phyloP scores from a whole-genome alignment of 2,113 vertebrate species.

The Dicentrarchus labrax region DNA sequence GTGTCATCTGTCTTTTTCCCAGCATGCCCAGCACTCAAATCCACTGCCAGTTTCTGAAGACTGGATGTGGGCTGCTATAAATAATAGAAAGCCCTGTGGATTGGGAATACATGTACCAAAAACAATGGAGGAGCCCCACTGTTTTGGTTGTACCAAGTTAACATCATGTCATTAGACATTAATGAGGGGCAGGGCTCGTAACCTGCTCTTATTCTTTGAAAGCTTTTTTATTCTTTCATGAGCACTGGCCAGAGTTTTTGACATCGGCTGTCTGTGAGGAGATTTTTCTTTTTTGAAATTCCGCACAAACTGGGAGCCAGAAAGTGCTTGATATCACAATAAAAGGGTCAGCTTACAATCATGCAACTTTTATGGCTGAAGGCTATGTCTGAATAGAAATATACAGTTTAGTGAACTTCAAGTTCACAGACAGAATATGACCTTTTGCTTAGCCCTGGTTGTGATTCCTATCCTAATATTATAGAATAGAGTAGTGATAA shows the following conservation, averaged over 20 bases:
- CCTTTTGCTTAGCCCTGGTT: not conserved
- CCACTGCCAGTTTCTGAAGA: constrained; percentile 51
- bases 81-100: constrained; percentile 69
- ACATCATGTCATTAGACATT: constrained; percentile 67
- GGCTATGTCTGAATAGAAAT: not conserved
- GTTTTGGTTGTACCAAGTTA: constrained; percentile 50
- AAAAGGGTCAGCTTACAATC: constrained; percentile 38
- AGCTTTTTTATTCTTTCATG: constrained; percentile 57
- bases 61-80: constrained; percentile 65
- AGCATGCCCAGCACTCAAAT: constrained; percentile 62
- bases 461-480: not conserved
- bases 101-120: constrained; percentile 69
- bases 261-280: constrained; percentile 9
- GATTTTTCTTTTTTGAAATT: constrained; percentile 33
- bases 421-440: constrained; percentile 1
- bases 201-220: constrained; percentile 65
- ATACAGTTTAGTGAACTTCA: constrained; percentile 1
- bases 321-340: constrained; percentile 38
- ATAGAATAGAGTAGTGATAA: not conserved
- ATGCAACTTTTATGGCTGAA: constrained; percentile 42
- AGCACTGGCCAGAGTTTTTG: constrained; percentile 27
- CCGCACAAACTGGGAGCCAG: constrained; percentile 43
- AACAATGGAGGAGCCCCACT: constrained; percentile 55
- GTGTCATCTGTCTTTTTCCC: constrained; percentile 73
- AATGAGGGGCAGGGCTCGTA: constrained; percentile 52